Evolutionary conservation across 2,797 vertebrate species (phyloP).

Genomic region (Xenentodon cancila): DNA sequence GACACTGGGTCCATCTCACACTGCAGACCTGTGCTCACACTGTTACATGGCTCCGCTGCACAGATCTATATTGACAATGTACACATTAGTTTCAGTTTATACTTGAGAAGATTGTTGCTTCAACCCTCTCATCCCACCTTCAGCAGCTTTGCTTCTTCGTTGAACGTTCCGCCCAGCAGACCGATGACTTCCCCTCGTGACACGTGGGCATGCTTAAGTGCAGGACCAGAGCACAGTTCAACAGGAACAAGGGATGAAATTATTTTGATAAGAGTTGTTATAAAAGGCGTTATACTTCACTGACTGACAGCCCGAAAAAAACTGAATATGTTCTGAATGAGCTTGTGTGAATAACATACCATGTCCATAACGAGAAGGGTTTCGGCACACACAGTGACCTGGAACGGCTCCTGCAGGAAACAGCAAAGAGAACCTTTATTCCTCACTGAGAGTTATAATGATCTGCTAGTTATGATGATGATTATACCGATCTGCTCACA

Average conservation of each 20-base stretch:
- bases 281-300: background rate
- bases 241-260: background rate
- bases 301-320: background rate
- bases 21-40: slow-evolving; percentile 95
- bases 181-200: slow-evolving; percentile 97
- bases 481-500: too few species aligned
- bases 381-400: slow-evolving; percentile 91
- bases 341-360: slow-evolving; percentile 77
- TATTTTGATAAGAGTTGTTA: too few species aligned
- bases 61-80: slow-evolving; percentile 79
- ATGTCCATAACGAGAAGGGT: slow-evolving; percentile 96
- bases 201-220: slow-evolving; percentile 92
- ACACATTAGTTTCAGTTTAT: background rate
- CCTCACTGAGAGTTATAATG: too few species aligned
- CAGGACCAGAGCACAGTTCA: slow-evolving; percentile 17
- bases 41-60: slow-evolving; percentile 94
- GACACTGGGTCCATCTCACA: slow-evolving; percentile 98
- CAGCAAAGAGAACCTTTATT: background rate
- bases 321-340: background rate
- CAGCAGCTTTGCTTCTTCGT: slow-evolving; percentile 83
- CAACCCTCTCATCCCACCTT: slow-evolving; percentile 81
- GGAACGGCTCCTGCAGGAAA: slow-evolving; percentile 90
- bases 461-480: too few species aligned
- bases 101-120: background rate
- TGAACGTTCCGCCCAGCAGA: slow-evolving; percentile 92